A percentile compares a stretch with the other conserved stretches of the same genome.
Conservation (phyloP, 2,797 vertebrate species). For the Serranus cabrilla region DNA sequence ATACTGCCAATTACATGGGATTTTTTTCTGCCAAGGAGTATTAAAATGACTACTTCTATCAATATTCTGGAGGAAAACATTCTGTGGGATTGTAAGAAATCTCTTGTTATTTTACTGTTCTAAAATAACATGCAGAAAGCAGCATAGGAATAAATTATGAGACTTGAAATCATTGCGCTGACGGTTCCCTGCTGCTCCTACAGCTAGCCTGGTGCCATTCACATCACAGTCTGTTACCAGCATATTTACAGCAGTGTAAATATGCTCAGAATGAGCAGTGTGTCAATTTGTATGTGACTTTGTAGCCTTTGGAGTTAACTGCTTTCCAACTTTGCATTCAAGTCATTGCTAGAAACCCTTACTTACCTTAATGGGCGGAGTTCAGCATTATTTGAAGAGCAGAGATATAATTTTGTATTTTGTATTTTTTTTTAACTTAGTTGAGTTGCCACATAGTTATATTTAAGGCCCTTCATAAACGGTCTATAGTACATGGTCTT, state of each 20-base stretch:
- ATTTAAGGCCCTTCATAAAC: not conserved
- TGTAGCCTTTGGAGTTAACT: not conserved
- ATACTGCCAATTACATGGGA: constrained; percentile 46
- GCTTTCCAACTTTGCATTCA: not conserved
- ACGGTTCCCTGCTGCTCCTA: constrained; percentile 49
- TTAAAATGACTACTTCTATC: constrained; percentile 56
- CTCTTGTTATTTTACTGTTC: constrained; percentile 23
- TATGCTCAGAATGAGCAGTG: not conserved
- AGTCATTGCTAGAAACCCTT: not conserved
- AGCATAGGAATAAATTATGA: constrained; percentile 17
- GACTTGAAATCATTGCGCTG: constrained; percentile 17
- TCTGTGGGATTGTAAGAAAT: constrained; percentile 44
- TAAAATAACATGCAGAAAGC: constrained; percentile 14
- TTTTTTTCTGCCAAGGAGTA: constrained; percentile 47
- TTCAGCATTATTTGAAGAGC: no score
- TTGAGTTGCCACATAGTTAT: not conserved
- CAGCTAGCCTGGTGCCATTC: constrained; percentile 10
- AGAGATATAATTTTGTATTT: no score
- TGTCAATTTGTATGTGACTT: constrained; percentile 3
- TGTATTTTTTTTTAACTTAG: not conserved
- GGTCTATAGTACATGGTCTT: no score
- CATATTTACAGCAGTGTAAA: not conserved
- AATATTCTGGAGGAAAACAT: constrained; percentile 36
- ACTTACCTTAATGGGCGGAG: not conserved
- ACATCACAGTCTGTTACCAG: constrained; percentile 21